These are phyloP conservation scores for Elachura formosa DNA, from an alignment of 2,113 vertebrate species.

Conservation along the genomic window DNA sequence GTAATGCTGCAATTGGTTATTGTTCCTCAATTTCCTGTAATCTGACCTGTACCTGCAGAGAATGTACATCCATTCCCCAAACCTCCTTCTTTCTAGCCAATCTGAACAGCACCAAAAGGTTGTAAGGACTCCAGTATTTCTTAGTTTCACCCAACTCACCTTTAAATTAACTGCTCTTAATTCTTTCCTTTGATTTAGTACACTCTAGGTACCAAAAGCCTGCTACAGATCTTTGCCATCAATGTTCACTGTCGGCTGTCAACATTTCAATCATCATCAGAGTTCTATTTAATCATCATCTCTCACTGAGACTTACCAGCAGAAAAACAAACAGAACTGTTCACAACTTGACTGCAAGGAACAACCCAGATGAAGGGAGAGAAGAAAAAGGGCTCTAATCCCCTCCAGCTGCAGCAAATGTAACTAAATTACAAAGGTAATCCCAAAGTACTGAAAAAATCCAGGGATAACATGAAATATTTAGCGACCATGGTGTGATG, in stretches of 20 bases:
- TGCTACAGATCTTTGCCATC: neutral
- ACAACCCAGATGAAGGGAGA: neutral
- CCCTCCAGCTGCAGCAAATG: neutral
- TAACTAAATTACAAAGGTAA: neutral
- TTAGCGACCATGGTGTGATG: rapidly evolving
- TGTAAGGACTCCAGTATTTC: neutral
- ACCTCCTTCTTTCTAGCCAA: neutral
- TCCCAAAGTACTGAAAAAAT: neutral
- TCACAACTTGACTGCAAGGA: neutral
- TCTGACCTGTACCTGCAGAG: neutral
- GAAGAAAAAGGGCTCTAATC: neutral
- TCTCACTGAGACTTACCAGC: neutral
- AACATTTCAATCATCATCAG: neutral
- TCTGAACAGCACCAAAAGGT: neutral
- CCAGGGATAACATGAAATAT: neutral
- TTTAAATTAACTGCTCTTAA: neutral
- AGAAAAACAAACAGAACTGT: neutral
- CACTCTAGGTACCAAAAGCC: neutral
- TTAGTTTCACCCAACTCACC: neutral
- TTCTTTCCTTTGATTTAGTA: neutral
- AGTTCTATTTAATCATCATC: neutral
- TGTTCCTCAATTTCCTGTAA: neutral
- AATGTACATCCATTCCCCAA: neutral
- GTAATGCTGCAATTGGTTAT: neutral
- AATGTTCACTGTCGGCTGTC: neutral